Conservation (phyloP, 2,888 invertebrate species). For the Pristionchus exspectatus region DNA sequence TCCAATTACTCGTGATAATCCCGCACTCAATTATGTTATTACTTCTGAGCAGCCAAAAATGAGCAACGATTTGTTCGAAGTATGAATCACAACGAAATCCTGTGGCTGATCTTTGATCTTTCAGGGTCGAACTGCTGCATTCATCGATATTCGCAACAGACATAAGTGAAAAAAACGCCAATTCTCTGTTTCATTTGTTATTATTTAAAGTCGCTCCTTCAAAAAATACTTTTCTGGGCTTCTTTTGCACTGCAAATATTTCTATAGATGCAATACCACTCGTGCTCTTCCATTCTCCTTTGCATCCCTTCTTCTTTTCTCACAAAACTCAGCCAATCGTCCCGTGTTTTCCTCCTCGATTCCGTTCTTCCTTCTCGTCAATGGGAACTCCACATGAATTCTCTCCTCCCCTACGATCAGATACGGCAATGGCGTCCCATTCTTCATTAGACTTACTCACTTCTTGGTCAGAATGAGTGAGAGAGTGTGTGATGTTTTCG, state of each 20-base stretch:
- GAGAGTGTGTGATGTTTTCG: not conserved
- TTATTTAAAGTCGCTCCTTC: not conserved
- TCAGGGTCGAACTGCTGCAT: not conserved
- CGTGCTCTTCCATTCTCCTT: not conserved
- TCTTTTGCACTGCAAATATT: too few relatives aligned
- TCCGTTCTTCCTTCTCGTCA: not conserved
- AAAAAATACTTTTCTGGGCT: not conserved
- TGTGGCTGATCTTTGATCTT: not conserved
- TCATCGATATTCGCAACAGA: not conserved
- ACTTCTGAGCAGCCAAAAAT: not conserved
- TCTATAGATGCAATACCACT: not conserved
- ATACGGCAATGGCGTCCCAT: not conserved
- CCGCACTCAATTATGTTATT: not conserved
- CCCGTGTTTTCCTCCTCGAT: not conserved
- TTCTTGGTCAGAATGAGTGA: not conserved
- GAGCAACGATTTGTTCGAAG: slow-evolving; percentile 4
- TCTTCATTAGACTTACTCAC: not conserved
- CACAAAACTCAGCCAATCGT: slow-evolving; percentile 6
- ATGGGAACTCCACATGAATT: not conserved
- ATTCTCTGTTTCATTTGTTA: not conserved
- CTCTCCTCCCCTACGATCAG: not conserved
- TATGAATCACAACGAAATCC: not conserved
- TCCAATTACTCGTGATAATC: not conserved
- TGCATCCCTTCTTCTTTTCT: not conserved
- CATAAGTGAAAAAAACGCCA: not conserved